Base-by-base conservation (phyloP, 2,113 vertebrate species). In the Alethe castanea region DNA sequence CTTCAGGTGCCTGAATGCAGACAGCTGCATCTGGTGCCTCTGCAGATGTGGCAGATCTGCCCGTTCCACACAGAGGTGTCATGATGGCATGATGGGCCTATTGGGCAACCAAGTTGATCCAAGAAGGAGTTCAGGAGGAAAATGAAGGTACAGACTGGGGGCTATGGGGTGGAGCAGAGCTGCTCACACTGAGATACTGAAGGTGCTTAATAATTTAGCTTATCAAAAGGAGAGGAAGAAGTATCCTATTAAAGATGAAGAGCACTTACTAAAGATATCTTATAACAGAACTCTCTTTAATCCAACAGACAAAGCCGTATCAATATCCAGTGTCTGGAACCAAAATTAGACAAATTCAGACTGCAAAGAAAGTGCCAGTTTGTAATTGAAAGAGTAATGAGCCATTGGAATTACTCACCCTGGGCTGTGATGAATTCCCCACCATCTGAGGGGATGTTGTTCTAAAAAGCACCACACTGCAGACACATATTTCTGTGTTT, bases 331-430 rank as follows among this genome's bases (percentile, higher is more conserved):
- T 61, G 90, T 74, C 90, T 86, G 71, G 54, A 80, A 96, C 93
- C 92, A 95, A 88, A 92, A 91, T 77, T 59, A 96, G 81, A 94
- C 87, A 90, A 88, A 94, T 95, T 88, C 79, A 73, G 91, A 73
- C 79, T 78, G 74, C 79, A 88, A 77, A 54, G 71, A 95, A 72
- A 78, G 64, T 86, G 87, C 90, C 94, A 93, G 74, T 93, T 86
- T 95, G 90, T 90, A 93, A 96, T 77, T 88, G 94, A 86, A 95
- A 94, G 94, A 95, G 81, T 90, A 96, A 96, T 94, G 93, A 97
- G 79, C 91, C 94, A 73, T 80, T 93, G 85, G 95, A 96, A 95
- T 94, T 94, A 94, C 76, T 88, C 91, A 94, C 74, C 56, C 64
- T 2, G 1, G 90, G 90, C 90, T 78, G 74, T 71, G 79, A 94